A percentile compares a stretch with the other conserved stretches of the same genome.
phyloP scores from a whole-genome alignment of 1,140 invertebrate genomes.

The Macrobrachium rosenbergii region DNA sequence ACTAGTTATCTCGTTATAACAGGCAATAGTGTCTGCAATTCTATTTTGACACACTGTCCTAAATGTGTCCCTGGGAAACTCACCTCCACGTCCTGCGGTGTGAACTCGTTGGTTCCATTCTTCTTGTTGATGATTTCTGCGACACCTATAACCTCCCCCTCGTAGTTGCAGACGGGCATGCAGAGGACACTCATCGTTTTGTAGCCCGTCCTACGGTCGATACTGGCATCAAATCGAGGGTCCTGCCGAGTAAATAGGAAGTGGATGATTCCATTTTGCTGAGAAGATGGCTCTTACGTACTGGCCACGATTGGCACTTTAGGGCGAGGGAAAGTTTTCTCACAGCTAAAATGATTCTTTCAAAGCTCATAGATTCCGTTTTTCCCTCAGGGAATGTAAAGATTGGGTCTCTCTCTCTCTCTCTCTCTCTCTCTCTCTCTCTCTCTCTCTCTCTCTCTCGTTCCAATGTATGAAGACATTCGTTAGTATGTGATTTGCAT shows the following conservation, averaged over 20 bases:
- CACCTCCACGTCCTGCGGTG: conserved; percentile 88
- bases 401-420: too few relatives aligned
- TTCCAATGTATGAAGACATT: too few relatives aligned
- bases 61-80: conserved; percentile 13
- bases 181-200: conserved; percentile 91
- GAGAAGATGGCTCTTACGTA: background rate
- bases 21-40: too few relatives aligned
- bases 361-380: too few relatives aligned
- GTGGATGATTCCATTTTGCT: background rate
- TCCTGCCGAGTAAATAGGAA: conserved; percentile 74
- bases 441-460: too few relatives aligned
- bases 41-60: too few relatives aligned
- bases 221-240: conserved; percentile 89
- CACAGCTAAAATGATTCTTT: too few relatives aligned
- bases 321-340: background rate
- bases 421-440: too few relatives aligned
- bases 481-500: too few relatives aligned
- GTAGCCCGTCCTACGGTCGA: conserved; percentile 93
- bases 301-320: background rate
- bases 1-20: too few relatives aligned
- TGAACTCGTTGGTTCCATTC: conserved; percentile 87
- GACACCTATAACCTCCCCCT: conserved; percentile 95
- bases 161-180: conserved; percentile 96
- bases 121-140: conserved; percentile 98
- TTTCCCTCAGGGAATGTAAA: too few relatives aligned